These are phyloP conservation scores for Beaufortia kweichowensis DNA, from an alignment of 2,113 vertebrate genomes.

Conservation along the genomic window DNA sequence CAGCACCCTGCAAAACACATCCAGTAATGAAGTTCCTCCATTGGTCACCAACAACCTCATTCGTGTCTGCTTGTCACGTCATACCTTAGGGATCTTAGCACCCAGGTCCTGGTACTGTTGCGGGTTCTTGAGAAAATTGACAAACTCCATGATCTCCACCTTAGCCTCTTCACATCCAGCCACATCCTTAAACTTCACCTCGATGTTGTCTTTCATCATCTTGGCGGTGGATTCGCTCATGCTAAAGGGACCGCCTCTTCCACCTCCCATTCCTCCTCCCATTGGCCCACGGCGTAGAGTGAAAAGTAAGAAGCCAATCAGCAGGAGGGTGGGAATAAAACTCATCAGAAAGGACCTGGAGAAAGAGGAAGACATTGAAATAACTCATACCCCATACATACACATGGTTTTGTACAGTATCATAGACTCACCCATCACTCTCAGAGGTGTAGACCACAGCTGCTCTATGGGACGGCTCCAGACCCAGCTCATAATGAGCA, in stretches of 20 bases:
- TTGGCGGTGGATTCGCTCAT: slow-evolving; percentile 70
- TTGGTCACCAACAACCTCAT: not conserved
- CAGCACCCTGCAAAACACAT: slow-evolving; percentile 66
- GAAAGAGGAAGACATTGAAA: not conserved
- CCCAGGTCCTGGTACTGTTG: slow-evolving; percentile 73
- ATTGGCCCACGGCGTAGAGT: slow-evolving; percentile 61
- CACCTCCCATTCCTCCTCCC: slow-evolving; percentile 57
- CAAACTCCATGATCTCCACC: slow-evolving; percentile 74
- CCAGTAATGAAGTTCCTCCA: not conserved
- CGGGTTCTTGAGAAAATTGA: slow-evolving; percentile 75
- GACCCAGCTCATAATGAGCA: slow-evolving; percentile 71
- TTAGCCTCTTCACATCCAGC: slow-evolving; percentile 75
- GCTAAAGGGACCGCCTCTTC: slow-evolving; percentile 66
- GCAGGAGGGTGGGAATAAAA: slow-evolving; percentile 65
- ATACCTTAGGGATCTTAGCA: slow-evolving; percentile 74
- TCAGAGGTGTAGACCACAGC: slow-evolving; percentile 71
- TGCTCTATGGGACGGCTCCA: slow-evolving; percentile 62
- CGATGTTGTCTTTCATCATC: slow-evolving; percentile 65
- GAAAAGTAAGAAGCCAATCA: slow-evolving; percentile 68
- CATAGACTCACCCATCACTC: slow-evolving; percentile 70
- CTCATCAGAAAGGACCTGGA: slow-evolving; percentile 67
- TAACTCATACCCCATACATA: not conserved
- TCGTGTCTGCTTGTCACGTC: too few relatives aligned
- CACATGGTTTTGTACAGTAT: too few relatives aligned
- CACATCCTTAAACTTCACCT: slow-evolving; percentile 67